A percentile compares a stretch with the other conserved stretches of the same genome.
These are phyloP conservation scores for Epirrhoe tristata DNA, from an alignment of 2,888 invertebrate species.

Conservation along the genomic window DNA sequence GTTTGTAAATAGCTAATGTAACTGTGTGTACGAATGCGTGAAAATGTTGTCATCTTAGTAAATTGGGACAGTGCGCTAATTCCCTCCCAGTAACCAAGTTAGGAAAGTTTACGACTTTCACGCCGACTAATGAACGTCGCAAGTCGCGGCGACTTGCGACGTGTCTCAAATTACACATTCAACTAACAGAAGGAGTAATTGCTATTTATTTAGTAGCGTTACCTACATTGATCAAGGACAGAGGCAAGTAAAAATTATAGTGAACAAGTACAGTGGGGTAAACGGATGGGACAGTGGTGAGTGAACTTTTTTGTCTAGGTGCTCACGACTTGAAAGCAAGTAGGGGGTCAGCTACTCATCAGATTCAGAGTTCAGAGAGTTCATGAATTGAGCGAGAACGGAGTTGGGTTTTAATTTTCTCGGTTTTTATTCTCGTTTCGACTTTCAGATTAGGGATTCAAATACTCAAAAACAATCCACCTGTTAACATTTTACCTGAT, in stretches of 20 bases:
- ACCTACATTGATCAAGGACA: too few relatives aligned
- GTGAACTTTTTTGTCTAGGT: too few relatives aligned
- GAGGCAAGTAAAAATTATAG: too few relatives aligned
- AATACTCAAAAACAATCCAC: neutral
- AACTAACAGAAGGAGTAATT: constrained; percentile 32
- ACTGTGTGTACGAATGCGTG: neutral
- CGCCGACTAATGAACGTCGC: constrained; percentile 65
- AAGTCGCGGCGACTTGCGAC: constrained; percentile 64
- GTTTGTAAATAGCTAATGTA: neutral
- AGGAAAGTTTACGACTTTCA: constrained; percentile 64
- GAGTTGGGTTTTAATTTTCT: too few relatives aligned
- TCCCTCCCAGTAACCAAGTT: constrained; percentile 47
- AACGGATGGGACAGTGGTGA: too few relatives aligned
- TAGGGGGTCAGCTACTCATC: too few relatives aligned
- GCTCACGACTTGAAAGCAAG: too few relatives aligned
- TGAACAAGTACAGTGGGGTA: too few relatives aligned
- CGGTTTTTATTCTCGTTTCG: neutral
- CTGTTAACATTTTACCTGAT: neutral
- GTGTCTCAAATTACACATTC: constrained; percentile 64
- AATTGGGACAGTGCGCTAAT: constrained; percentile 15
- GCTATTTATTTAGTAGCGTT: constrained; percentile 17
- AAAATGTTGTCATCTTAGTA: neutral
- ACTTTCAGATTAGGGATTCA: neutral
- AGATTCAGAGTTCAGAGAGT: too few relatives aligned
- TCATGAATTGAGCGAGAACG: too few relatives aligned